Base-by-base conservation (phyloP, 2,888 invertebrate genomes). In the Standfussiana lucernea region DNA sequence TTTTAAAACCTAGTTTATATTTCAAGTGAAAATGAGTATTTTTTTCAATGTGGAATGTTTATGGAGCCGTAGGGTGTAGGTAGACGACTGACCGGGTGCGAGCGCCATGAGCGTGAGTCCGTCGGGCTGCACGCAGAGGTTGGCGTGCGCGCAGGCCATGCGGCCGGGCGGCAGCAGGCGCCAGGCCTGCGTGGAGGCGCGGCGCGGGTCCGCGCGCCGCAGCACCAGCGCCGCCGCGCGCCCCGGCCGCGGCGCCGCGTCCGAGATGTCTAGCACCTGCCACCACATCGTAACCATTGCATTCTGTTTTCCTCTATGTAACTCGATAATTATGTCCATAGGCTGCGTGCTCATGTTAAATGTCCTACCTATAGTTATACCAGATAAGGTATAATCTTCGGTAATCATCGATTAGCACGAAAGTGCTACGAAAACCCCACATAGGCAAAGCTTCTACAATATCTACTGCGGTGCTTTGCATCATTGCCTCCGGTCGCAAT, bases 131-230 rank as follows among this genome's bases (percentile, higher is more conserved):
- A 99, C 99, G 96, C 98, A 99, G 97, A 99, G 98, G 95, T 98
- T 98, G 88, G 97, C 97, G 94, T 99, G 98, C 62, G 97, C 98
- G 93, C 99, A 99, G 93, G 98, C 98, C 88, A 99, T 97, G 90
- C 99, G 97, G 21, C 98, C 98, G 85, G 98, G 98, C 85, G 97
- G 97, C 42, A 86, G 73, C 78, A 93, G 84, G 47, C 93, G 91
- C 99, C 99, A 99, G 4, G 98, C 98, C 96, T 99, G 99, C 69
- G 99, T 99, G 32, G 98, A 98, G 77, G 97, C 97, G 84, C 99
- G 97, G 66, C 99, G 97, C 50, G 97, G 97, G 95, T 99, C 99
- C 1, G 98, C 98, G 85, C 98, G 98, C 70, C 98, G 97, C 89
- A 99, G 97, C 89, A 98, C 98, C 64, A 99, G 97, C 70, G 98